A percentile compares a stretch with the other conserved stretches of the same genome.
Conservation (phyloP, 1,140 invertebrate species). For the Philopotamus ludificatus region DNA sequence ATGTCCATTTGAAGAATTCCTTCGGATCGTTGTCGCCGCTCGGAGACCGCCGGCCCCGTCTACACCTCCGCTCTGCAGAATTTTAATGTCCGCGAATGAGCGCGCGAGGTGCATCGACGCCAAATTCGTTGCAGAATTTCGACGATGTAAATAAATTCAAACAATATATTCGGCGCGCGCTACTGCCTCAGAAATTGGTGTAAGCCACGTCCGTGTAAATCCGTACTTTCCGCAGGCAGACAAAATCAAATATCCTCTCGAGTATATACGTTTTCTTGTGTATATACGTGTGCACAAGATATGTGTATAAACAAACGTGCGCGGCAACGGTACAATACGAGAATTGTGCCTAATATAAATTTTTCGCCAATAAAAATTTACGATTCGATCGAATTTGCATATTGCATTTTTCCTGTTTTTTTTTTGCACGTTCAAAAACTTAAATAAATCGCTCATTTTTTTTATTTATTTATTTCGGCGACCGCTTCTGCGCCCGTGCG, state of each 20-base stretch:
- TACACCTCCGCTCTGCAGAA: neutral
- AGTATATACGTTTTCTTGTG: conserved; percentile 18
- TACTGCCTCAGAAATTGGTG: conserved; percentile 15
- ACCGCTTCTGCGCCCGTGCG: too few relatives aligned
- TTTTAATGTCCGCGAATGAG: neutral
- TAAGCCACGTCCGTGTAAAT: conserved; percentile 30
- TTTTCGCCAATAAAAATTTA: too few relatives aligned
- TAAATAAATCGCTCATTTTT: too few relatives aligned
- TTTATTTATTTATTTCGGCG: too few relatives aligned
- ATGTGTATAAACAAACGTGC: neutral
- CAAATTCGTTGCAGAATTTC: neutral
- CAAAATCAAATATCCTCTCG: conserved; percentile 33
- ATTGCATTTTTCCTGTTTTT: too few relatives aligned
- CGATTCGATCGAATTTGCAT: too few relatives aligned
- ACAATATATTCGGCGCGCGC: conserved; percentile 3
- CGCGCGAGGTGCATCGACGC: neutral
- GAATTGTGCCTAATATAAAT: too few relatives aligned
- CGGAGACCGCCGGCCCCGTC: neutral
- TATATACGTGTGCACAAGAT: neutral
- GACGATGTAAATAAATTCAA: neutral
- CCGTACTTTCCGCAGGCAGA: conserved; percentile 31
- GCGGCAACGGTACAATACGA: neutral
- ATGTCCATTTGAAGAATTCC: neutral
- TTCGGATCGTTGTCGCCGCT: neutral
- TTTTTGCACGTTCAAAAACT: too few relatives aligned